Base-by-base conservation (phyloP, 2,797 vertebrate genomes). In the Nyctalus aviator region DNA sequence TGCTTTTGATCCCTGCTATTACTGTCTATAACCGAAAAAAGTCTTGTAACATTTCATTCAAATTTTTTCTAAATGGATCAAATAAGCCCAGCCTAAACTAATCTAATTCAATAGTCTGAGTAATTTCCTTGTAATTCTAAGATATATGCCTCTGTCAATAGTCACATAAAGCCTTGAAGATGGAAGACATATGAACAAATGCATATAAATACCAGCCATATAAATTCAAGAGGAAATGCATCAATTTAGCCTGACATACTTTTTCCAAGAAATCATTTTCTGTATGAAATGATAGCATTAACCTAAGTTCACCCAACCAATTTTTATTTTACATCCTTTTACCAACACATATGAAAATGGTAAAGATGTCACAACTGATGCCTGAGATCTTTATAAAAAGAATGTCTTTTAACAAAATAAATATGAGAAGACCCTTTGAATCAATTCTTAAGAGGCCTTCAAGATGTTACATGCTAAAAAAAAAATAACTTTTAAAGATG, bases 201-300 rank as follows among this genome's bases (percentile, higher is more conserved):
- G 15, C 44, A 93, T 50, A 89, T 82, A 71, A 93, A 94, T 50
- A 77, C 1, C 27, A 50, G 46, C 27, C 83, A 94, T 90, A 77
- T 37, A 94, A 95, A 85, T 78, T 92, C 57, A 92, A 79, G n/a
- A 90, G 48, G 25, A 91, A 95, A 90, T 82, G 9, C 73, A 73
- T 72, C 35, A 69, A 78, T 66, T 71, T 73, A 35, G 23, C 35
- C 41, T 83, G 25, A 64, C 41, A 35, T 69, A 46, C 20, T 73
- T 79, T 62, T 77, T 12, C 53, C 4, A 23, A 79, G 69, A 78
- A 86, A 64, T 91, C 27, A 14, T 88, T 92, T 93, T 68, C 59
- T 78, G 3, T 68, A 57, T 77, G 64, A 95, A 96, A 94, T 20
- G 5, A 93, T 10, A 12, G 53, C 59, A 90, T 79, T 90, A 86